These are phyloP conservation scores for Epinephelus moara DNA, from an alignment of 2,113 vertebrate species.

Conservation along the genomic window DNA sequence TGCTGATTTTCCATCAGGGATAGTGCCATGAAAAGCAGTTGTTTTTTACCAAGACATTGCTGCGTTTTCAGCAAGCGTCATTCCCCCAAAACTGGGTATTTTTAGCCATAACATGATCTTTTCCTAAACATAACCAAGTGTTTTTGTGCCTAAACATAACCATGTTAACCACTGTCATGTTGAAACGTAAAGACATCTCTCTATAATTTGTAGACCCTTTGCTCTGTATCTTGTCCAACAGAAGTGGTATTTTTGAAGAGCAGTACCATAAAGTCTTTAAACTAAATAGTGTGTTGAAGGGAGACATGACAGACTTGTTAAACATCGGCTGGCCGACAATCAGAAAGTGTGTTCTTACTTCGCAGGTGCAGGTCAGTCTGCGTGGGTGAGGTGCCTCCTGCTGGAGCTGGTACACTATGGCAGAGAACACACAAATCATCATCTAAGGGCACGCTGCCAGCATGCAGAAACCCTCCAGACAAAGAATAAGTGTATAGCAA, in stretches of 20 bases:
- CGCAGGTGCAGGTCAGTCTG: conserved; percentile 84
- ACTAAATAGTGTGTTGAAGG: neutral
- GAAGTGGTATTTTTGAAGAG: neutral
- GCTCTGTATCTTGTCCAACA: neutral
- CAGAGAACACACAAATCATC: conserved; percentile 35
- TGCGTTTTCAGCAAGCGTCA: too few relatives aligned
- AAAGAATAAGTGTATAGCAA: neutral
- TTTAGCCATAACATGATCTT: too few relatives aligned
- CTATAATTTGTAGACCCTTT: neutral
- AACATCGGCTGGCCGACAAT: neutral
- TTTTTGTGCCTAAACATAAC: too few relatives aligned
- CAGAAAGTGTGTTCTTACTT: conserved; percentile 70
- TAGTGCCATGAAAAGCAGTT: too few relatives aligned
- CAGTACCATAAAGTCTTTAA: neutral
- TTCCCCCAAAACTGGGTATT: too few relatives aligned
- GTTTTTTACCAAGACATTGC: too few relatives aligned
- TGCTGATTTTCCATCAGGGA: too few relatives aligned
- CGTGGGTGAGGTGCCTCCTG: conserved; percentile 98
- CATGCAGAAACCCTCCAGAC: neutral
- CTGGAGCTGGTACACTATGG: conserved; percentile 96
- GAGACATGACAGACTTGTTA: neutral
- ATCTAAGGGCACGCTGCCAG: neutral
- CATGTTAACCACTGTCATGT: too few relatives aligned
- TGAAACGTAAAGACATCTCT: neutral
- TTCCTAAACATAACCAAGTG: too few relatives aligned